These are phyloP conservation scores for Pyrrhura leucotis DNA, from an alignment of 2,797 vertebrate genomes.

Conservation along the genomic window DNA sequence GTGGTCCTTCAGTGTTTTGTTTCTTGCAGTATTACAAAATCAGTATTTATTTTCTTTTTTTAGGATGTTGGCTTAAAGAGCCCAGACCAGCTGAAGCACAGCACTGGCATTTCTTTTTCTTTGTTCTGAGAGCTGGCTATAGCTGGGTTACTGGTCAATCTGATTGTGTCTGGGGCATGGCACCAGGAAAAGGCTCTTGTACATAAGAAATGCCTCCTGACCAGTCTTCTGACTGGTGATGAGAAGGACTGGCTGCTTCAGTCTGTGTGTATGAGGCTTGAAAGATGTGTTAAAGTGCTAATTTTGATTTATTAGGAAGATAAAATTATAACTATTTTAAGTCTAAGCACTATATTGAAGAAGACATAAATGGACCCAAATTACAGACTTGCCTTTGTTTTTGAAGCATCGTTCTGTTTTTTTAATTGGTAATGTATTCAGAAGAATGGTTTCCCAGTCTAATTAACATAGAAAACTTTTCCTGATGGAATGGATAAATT, in stretches of 20 bases:
- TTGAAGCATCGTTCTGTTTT: background rate
- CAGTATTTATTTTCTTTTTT: background rate
- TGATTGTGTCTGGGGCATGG: accelerated
- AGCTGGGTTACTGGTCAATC: accelerated
- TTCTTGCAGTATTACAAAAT: background rate
- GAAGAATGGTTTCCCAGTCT: background rate
- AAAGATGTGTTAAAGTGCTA: background rate
- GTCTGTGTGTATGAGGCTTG: background rate
- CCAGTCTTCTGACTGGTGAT: background rate
- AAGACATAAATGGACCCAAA: background rate
- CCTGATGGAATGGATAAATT: background rate
- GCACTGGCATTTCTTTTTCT: background rate
- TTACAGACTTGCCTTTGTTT: background rate
- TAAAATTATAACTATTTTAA: background rate
- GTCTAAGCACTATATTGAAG: background rate
- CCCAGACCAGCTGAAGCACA: background rate
- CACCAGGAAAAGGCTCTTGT: background rate
- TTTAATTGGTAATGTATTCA: background rate
- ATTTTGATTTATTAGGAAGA: background rate
- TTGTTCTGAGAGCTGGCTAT: background rate
- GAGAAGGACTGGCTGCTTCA: background rate
- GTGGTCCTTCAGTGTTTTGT: background rate
- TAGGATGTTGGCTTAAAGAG: background rate
- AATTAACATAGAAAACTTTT: background rate
- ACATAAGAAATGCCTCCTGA: background rate